Base-by-base conservation (phyloP, 2,888 invertebrate species). In the Carcina quercana region DNA sequence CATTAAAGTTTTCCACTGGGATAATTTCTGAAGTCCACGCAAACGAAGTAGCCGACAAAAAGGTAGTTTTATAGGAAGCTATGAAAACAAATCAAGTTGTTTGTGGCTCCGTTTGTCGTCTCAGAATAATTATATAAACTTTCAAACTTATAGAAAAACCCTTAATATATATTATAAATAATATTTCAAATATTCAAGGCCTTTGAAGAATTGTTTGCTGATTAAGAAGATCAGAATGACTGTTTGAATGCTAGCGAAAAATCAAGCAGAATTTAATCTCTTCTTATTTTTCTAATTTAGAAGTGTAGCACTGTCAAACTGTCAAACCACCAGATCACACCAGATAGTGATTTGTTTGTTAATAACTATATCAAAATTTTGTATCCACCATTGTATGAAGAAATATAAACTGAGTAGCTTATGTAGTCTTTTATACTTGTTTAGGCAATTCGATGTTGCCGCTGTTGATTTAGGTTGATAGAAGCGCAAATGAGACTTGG, bases 311-410 rank as follows among this genome's bases (percentile, higher is more conserved):
- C 10, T 19, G 24, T 30, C 24, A 22, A 10, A 31, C 32, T 60
- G 50, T 47, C 59, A 63, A 34, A 36, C 26, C 25, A 34, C 31
- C 44, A 49, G 69, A 74, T 70, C 53, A 25, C 25, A 34, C 31
- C 44, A 49, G 69, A 74, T 70, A 54, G 68, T 69, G 42, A 59
- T 62, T 76, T 79, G 72, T 75, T 75, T 62, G 47, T 50, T 43
- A 28, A 48, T 50, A 50, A 42, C 19, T 21, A 5, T 27, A 47
- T 36, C 40, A 45, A 60, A 58, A 58, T 46, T 54, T 53, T 35
- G 41, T 55, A 63, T 62, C 57, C 59, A 59, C 56, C 61, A 54
- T 62, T 66, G 57, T 54, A 43, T 38, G 34, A 57, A 52, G n/a
- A 25, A 13, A 31, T 30, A 35, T 33, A 41, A 53, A 50, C 46